These are phyloP conservation scores for Capra hircus DNA, from an alignment of 2,113 vertebrate genomes.

Conservation along the genomic window DNA sequence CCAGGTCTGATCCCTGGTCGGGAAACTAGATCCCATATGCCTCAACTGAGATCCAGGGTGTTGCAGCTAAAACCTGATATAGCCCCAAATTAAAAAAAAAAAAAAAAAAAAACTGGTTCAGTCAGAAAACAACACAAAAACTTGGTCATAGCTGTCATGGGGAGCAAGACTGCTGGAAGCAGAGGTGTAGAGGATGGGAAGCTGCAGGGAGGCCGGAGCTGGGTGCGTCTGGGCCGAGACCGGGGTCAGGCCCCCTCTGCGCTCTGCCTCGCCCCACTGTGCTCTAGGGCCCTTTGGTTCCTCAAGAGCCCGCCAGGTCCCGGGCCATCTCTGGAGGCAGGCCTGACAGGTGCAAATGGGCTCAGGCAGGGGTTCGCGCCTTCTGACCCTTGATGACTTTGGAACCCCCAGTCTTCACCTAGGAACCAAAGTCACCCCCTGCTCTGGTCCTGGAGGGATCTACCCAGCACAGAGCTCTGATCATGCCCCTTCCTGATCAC, in stretches of 20 bases:
- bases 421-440: background rate
- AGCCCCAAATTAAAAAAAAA: background rate
- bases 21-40: background rate
- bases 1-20: background rate
- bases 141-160: background rate
- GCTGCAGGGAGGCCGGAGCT: background rate
- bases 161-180: background rate
- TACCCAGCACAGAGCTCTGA: background rate
- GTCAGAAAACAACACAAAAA: background rate
- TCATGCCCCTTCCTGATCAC: background rate
- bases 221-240: background rate
- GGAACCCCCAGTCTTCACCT: background rate
- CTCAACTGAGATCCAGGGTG: background rate
- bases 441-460: background rate
- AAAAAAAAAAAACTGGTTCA: background rate
- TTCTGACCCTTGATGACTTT: background rate
- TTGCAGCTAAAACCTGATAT: background rate
- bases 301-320: background rate
- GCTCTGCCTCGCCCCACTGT: background rate
- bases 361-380: background rate
- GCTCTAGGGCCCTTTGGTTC: background rate
- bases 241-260: background rate
- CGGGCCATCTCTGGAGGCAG: background rate
- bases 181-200: background rate
- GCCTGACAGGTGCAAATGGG: background rate